Base-by-base conservation (phyloP, 2,113 vertebrate species). In the Rallus limicola region DNA sequence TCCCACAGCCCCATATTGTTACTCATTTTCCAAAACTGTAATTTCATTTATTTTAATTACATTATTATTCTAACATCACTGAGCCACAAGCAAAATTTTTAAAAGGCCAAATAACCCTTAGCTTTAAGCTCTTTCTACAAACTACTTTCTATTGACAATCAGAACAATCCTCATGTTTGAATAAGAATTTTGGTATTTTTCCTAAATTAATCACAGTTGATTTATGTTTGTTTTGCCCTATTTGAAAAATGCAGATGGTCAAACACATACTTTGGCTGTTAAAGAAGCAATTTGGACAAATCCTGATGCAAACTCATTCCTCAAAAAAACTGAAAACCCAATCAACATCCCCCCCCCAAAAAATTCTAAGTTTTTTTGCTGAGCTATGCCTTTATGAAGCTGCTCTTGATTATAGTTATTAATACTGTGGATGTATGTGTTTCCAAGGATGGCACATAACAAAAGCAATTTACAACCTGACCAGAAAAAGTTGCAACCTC, bases 191-290 rank as follows among this genome's bases (percentile, higher is more conserved):
- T 40, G 36, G 10, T 77, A 28, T 52, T 88, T 92, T 93, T 88
- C 46, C 55, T 80, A 63, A 87, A 84, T 91, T 76, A 88, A 77
- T 44, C 36, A 71, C 40, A 40, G 59, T 56, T 88, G 48, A 90
- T 77, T 96, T 76, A 70, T 59, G 23, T 83, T 95, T 90, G 59
- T 5, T 95, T 80, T 89, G 44, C 33, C 50, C 29, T 55, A 55
- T 48, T 68, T 81, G 46, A 86, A 83, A 79, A 88, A 86, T 48
- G 53, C 60, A 82, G 60, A 88, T 67, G 70, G 65, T 59, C 50
- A 96, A 90, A 93, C 59, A 81, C 36, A 86, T 33, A 94, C 93
- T 93, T 94, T 86, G 88, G 93, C 96, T 96, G 90, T 64, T 95
- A 95, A 78, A 94, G 44, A 96, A 91, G 85, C 71, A 59, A 67